Evolutionary conservation across 1,140 invertebrate genomes (phyloP).

Genomic region (Pentalonia nigronervosa): DNA sequence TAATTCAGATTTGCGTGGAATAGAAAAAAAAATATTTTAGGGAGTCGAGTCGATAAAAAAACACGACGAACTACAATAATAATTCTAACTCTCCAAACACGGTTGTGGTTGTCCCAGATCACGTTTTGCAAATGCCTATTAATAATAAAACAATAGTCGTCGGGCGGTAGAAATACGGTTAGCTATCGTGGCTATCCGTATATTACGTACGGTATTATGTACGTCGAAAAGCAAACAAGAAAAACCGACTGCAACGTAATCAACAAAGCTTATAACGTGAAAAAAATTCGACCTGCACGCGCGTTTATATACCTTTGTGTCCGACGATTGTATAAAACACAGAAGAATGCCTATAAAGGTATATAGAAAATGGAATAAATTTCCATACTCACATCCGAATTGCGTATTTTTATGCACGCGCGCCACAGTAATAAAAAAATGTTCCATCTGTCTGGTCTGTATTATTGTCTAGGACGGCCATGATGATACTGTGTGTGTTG

Average conservation of each 20-base stretch:
- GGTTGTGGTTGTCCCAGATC: background rate
- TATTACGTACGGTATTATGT: too few relatives aligned
- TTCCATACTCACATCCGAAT: background rate
- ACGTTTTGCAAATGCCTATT: background rate
- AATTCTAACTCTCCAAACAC: background rate
- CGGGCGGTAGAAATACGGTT: background rate
- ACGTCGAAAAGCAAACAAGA: background rate
- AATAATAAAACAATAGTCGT: background rate
- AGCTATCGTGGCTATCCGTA: too few relatives aligned
- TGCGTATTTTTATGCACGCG: background rate
- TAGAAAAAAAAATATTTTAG: constrained; percentile 1
- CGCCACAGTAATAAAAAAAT: background rate
- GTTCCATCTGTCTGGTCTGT: background rate
- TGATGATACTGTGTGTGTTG: background rate
- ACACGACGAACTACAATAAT: background rate
- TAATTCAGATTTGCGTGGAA: background rate
- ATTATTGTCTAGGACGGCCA: background rate
- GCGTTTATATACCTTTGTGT: background rate
- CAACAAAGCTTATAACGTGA: background rate
- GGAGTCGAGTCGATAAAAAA: background rate
- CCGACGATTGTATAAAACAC: background rate
- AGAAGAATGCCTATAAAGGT: too few relatives aligned
- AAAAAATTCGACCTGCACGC: background rate
- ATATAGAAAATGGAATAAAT: background rate
- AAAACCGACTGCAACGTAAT: background rate